Evolutionary conservation across 2,113 vertebrate species (phyloP).

Genomic region (Pleuronectes platessa): DNA sequence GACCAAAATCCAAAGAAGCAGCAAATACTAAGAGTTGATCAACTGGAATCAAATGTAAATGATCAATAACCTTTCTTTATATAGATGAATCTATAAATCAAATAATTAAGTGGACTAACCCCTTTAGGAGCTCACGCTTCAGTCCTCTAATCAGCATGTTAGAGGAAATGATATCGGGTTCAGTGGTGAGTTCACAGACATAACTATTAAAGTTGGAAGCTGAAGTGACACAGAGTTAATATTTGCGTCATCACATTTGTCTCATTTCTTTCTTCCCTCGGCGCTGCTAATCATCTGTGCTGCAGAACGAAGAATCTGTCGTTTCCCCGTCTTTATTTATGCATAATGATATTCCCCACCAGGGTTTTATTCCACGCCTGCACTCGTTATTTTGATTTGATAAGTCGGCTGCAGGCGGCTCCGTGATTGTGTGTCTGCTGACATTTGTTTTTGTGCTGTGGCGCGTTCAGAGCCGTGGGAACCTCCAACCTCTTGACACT

Average conservation of each 20-base stretch:
- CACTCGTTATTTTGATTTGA: conserved; percentile 48
- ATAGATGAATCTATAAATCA: neutral
- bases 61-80: neutral
- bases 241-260: conserved; percentile 25
- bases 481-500: conserved; percentile 37
- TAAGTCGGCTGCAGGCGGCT: conserved; percentile 49
- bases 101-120: neutral
- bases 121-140: no score
- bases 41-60: neutral
- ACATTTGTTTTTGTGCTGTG: conserved; percentile 57
- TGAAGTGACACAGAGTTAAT: neutral
- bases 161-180: no score
- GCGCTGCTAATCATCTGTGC: conserved; percentile 17
- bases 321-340: conserved; percentile 22
- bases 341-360: conserved; percentile 33
- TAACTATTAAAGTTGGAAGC: neutral
- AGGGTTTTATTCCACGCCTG: conserved; percentile 16
- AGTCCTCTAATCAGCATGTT: no score
- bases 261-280: conserved; percentile 27
- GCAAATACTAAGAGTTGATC: neutral
- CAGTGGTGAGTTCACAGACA: no score
- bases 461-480: conserved; percentile 43
- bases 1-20: neutral
- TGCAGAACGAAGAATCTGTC: neutral
- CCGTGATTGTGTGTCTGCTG: conserved; percentile 33